Evolutionary conservation across 2,797 vertebrate species (phyloP), one percentile per base, ranked within the genome.

Genomic region (Catamblyrhynchus diadema): DNA sequence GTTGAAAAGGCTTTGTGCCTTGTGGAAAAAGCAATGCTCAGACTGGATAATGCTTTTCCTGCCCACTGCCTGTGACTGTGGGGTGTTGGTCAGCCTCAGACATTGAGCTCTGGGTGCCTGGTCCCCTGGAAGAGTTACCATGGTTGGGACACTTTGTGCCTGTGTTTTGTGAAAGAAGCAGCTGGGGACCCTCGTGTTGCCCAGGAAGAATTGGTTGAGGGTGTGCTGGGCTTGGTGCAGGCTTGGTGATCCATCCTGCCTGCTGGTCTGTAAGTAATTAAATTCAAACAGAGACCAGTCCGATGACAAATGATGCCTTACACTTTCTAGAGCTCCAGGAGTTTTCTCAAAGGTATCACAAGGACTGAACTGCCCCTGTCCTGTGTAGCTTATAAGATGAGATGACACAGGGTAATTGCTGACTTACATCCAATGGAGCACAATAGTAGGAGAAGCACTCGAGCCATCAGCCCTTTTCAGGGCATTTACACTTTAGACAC

Each of bases 121-220:
- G 11, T 86, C 11, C 33, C 51, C n/a, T 6, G 8, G 27, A 42
- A 53, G 25, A n/a, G 30, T 35, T 33, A 8, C 4, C 0, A 0
- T 2, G 9, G 17, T 4, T 64, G 37, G 33, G 69, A 42, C 14
- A 45, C 6, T 12, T 27, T 41, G 27, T 86, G 21, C 48, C 60
- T 54, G 30, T 3, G 10, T 42, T 79, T 75, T 69, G 67, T 61
- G 73, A 33, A 77, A 77, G 18, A 35, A 67, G 56, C 24, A 45
- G 8, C 48, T 24, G 32, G n/a, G 9, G 8, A 71, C 3, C 22
- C 48, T 44, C 1, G 2, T 4, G 0, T 39, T 57, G 33, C 69
- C 17, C 17, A 15, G 65, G 39, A 35, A 57, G 61, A 61, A 17
- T 6, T 71, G 33, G 27, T 17, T 66, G 59, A 74, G 50, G 45